Percentiles rank a stretch among this genome's conserved stretches.
phyloP scores from a whole-genome alignment of 2,797 vertebrate species.

The Erpetoichthys calabaricus region DNA sequence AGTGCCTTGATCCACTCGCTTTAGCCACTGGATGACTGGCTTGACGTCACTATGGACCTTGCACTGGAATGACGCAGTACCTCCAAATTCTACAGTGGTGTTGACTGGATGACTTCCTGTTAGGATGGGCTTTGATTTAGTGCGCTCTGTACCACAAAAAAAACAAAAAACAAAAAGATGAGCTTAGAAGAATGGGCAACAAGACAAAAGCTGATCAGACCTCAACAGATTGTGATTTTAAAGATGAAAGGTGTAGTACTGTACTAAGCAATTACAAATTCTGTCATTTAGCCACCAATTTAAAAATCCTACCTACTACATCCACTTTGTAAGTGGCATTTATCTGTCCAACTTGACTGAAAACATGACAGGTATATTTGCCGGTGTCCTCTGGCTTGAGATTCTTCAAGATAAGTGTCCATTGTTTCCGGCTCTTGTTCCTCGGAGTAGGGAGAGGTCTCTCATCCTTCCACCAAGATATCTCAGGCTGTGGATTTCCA shows the following conservation, averaged over 20 bases:
- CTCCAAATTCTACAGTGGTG: slow-evolving; percentile 37
- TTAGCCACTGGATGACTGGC: slow-evolving; percentile 39
- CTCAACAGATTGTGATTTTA: too few species aligned
- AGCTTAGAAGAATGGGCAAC: not conserved
- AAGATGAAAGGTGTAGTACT: too few species aligned
- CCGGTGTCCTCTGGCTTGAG: slow-evolving; percentile 34
- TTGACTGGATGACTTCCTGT: slow-evolving; percentile 36
- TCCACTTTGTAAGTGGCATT: slow-evolving; percentile 39
- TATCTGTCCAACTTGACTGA: slow-evolving; percentile 31
- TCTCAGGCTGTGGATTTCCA: slow-evolving; percentile 80
- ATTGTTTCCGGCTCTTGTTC: slow-evolving; percentile 23
- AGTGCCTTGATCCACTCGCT: slow-evolving; percentile 27
- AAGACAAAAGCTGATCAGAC: not conserved
- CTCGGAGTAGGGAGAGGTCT: slow-evolving; percentile 13
- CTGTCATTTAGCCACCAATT: not conserved
- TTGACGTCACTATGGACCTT: slow-evolving; percentile 39
- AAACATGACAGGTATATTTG: slow-evolving; percentile 34
- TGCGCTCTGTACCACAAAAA: slow-evolving; percentile 32
- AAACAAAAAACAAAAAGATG: too few species aligned
- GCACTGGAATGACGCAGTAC: slow-evolving; percentile 38
- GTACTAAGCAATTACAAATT: too few species aligned
- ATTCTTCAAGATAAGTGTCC: slow-evolving; percentile 38
- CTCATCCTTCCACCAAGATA: slow-evolving; percentile 81
- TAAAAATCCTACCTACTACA: slow-evolving; percentile 29
- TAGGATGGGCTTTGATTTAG: slow-evolving; percentile 34